Conservation (phyloP, 2,113 vertebrate genomes). For the Pterocles burchelli region DNA sequence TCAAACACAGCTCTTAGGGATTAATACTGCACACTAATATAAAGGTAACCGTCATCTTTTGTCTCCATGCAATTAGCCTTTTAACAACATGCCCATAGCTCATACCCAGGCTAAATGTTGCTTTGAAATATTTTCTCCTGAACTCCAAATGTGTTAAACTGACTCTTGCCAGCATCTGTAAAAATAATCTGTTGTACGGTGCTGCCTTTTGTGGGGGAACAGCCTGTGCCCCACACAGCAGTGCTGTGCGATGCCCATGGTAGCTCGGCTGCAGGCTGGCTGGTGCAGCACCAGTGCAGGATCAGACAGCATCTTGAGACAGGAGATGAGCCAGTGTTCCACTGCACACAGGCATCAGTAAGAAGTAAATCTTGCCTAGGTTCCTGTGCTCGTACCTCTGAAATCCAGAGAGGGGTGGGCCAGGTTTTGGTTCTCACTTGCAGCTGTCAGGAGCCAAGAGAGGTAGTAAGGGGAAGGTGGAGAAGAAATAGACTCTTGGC, state of each 20-base stretch:
- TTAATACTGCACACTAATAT: conserved; percentile 27
- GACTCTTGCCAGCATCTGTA: conserved; percentile 1
- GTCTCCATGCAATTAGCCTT: conserved; percentile 25
- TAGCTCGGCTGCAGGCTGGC: not conserved
- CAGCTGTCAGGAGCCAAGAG: not conserved
- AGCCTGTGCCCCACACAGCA: rapidly evolving
- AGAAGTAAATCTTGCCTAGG: not conserved
- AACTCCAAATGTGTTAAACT: not conserved
- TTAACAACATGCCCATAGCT: conserved; percentile 45
- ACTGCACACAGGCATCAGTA: not conserved
- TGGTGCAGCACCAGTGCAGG: not conserved
- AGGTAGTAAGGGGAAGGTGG: not conserved
- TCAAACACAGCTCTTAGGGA: not conserved
- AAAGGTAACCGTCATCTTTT: conserved; percentile 44
- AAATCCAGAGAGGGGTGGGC: rapidly evolving
- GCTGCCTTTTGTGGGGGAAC: not conserved
- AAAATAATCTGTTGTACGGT: not conserved
- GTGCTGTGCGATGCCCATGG: rapidly evolving
- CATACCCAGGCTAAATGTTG: not conserved
- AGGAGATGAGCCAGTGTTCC: rapidly evolving
- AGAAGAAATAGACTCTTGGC: not conserved
- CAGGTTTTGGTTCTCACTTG: not conserved
- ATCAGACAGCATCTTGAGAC: not conserved
- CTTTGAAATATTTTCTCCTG: conserved; percentile 41
- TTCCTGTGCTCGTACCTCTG: not conserved